Conservation (phyloP, 1,140 invertebrate species). For the Glossosoma conforme region DNA sequence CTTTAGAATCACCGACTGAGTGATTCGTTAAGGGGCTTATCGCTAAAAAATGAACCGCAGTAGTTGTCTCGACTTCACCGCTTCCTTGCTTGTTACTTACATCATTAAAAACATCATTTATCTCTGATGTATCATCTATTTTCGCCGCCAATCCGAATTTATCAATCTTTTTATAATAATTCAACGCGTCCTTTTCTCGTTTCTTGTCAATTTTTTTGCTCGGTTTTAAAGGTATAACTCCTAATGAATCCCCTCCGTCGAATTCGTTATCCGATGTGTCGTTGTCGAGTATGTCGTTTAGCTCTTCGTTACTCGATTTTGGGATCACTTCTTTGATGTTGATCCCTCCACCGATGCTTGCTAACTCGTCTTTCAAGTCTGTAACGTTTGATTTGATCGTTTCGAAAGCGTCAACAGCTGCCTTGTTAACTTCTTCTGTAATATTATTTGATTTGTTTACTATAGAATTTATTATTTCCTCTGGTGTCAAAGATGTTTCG, state of each 20-base stretch:
- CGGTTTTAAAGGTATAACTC: slow-evolving; percentile 25
- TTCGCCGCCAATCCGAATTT: slow-evolving; percentile 19
- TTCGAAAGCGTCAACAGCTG: too few relatives aligned
- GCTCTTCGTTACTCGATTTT: slow-evolving; percentile 10
- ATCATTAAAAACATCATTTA: slow-evolving; percentile 21
- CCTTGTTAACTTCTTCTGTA: slow-evolving; percentile 5
- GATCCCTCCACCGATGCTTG: neutral
- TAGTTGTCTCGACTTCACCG: slow-evolving; percentile 19
- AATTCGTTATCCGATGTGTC: slow-evolving; percentile 19
- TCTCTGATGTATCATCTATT: slow-evolving; percentile 17
- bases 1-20: slow-evolving; percentile 24
- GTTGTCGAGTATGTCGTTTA: slow-evolving; percentile 8
- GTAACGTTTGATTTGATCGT: too few relatives aligned
- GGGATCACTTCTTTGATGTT: slow-evolving; percentile 8
- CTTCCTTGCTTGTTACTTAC: slow-evolving; percentile 7
- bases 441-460: neutral
- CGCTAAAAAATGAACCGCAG: slow-evolving; percentile 31
- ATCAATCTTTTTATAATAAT: slow-evolving; percentile 24
- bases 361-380: neutral
- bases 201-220: slow-evolving; percentile 26
- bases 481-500: too few relatives aligned
- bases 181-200: slow-evolving; percentile 23
- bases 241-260: slow-evolving; percentile 14
- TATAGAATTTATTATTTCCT: slow-evolving; percentile 1
- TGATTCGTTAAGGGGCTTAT: slow-evolving; percentile 28